Evolutionary conservation across 1,140 invertebrate species (phyloP).

Genomic region (Aleiodes sp.): DNA sequence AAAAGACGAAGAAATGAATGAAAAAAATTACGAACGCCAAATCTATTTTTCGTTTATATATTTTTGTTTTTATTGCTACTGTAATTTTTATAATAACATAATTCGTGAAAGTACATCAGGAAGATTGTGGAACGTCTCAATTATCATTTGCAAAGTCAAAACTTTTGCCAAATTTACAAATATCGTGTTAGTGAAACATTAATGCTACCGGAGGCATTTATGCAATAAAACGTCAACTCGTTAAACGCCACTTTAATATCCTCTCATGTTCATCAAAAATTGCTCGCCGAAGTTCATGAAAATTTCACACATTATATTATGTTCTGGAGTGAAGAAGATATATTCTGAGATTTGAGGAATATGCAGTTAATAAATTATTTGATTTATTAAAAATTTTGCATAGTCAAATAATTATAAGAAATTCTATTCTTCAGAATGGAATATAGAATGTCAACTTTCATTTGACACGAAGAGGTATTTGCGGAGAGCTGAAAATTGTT

Average conservation of each 20-base stretch:
- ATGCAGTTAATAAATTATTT: no score
- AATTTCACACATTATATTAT: no score
- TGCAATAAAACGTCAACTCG: neutral
- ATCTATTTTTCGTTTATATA: neutral
- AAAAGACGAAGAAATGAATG: neutral
- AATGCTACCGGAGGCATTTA: slow-evolving; percentile 12
- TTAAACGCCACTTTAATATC: slow-evolving; percentile 15
- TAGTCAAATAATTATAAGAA: no score
- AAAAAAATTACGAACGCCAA: neutral
- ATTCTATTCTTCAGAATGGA: no score
- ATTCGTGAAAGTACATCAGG: neutral
- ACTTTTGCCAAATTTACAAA: slow-evolving; percentile 36
- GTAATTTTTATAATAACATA: neutral
- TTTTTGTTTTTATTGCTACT: neutral
- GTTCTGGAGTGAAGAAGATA: no score
- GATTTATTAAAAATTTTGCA: no score
- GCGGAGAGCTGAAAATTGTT: no score
- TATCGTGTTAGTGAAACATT: slow-evolving; percentile 42
- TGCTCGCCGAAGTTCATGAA: neutral
- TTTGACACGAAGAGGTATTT: no score
- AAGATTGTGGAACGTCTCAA: slow-evolving; percentile 23
- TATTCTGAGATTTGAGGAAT: no score
- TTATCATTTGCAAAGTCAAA: slow-evolving; percentile 11
- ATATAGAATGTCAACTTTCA: no score
- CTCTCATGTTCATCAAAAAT: neutral